Evolutionary conservation across 2,797 vertebrate genomes (phyloP).

Genomic region (Petrocephalus schoutedeni): DNA sequence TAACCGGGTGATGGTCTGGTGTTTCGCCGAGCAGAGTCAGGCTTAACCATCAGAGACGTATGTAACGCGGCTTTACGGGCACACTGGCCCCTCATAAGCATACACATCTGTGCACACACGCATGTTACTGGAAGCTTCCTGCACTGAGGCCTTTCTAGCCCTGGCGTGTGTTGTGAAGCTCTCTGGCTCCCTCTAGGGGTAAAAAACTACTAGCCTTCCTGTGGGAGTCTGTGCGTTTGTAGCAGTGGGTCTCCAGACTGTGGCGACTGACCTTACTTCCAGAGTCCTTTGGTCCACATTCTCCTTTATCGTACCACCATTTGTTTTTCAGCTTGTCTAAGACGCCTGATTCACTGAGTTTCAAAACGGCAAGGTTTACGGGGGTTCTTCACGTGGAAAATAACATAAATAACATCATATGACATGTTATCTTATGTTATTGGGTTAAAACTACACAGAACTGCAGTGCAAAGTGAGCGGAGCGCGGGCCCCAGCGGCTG

Average conservation of each 20-base stretch:
- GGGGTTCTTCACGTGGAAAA: conserved; percentile 99
- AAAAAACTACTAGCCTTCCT: conserved; percentile 32
- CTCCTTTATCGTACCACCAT: conserved; percentile 99
- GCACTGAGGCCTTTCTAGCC: conserved; percentile 17
- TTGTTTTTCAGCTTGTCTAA: conserved; percentile 99
- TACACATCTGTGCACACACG: neutral
- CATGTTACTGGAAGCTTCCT: conserved; percentile 23
- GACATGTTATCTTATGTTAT: conserved; percentile 99
- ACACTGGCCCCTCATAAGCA: neutral
- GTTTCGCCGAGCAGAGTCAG: neutral
- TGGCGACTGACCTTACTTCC: conserved; percentile 99
- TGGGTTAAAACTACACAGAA: conserved; percentile 88
- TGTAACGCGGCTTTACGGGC: neutral
- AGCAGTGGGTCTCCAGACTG: conserved; percentile 71
- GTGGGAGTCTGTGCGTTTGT: conserved; percentile 61
- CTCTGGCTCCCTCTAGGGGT: conserved; percentile 43
- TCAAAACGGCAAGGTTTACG: conserved; percentile 99
- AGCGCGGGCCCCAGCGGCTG: conserved; percentile 86
- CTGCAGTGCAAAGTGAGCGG: conserved; percentile 83
- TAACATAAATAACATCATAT: conserved; percentile 99
- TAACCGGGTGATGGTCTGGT: neutral
- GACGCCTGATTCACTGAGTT: conserved; percentile 99
- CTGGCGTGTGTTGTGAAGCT: conserved; percentile 47
- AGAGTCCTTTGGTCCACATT: conserved; percentile 99
- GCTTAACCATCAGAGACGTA: neutral